Conservation (phyloP, 2,113 vertebrate genomes). For the Cebidichthys violaceus region DNA sequence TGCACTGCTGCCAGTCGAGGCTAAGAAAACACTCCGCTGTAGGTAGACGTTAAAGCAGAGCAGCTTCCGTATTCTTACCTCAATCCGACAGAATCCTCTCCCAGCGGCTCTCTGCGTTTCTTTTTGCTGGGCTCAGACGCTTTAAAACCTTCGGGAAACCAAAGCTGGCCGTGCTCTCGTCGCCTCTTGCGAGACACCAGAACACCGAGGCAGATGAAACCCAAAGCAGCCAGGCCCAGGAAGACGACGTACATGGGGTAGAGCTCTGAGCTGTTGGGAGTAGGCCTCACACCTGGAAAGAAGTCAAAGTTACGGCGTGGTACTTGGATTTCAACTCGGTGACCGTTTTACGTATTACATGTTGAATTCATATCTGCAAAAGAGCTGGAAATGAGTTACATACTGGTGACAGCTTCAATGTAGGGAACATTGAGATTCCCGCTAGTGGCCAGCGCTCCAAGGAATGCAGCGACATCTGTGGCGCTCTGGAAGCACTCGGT, state of each 20-base stretch:
- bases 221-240: constrained; percentile 83
- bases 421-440: constrained; percentile 96
- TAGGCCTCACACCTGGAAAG: constrained; percentile 87
- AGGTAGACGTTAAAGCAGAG: not conserved
- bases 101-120: constrained; percentile 94
- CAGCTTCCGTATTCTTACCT: constrained; percentile 83
- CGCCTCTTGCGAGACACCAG: constrained; percentile 92
- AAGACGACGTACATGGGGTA: constrained; percentile 92
- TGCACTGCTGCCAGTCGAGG: not conserved
- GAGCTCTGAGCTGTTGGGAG: constrained; percentile 80
- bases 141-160: constrained; percentile 98
- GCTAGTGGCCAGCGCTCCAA: constrained; percentile 93
- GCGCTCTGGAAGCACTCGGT: constrained; percentile 96
- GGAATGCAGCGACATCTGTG: constrained; percentile 94
- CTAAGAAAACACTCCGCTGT: not conserved
- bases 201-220: constrained; percentile 88
- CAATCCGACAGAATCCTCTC: constrained; percentile 97
- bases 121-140: constrained; percentile 94
- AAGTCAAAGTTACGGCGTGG: constrained; percentile 41
- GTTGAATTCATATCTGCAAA: not conserved
- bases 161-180: constrained; percentile 96
- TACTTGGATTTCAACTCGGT: not conserved
- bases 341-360: not conserved
- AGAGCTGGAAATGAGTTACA: constrained; percentile 69
- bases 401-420: constrained; percentile 96